Conservation (phyloP, 2,113 vertebrate genomes). For the Cromileptes altivelis region DNA sequence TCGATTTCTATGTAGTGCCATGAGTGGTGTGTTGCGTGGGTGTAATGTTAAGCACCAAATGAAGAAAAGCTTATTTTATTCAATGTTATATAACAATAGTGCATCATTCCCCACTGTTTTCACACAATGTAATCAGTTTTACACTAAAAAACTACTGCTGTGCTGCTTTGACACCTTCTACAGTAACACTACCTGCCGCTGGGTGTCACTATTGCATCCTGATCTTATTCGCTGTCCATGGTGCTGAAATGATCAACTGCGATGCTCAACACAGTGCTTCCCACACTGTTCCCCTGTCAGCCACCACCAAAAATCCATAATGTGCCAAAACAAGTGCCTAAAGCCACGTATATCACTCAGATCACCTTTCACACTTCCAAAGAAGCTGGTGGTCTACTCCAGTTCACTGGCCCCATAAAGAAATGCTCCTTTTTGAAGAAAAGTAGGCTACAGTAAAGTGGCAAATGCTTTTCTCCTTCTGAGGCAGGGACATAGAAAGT, state of each 20-base stretch:
- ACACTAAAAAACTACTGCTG: neutral
- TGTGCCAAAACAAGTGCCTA: neutral
- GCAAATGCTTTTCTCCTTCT: neutral
- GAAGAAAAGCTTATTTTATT: neutral
- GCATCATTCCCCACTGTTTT: neutral
- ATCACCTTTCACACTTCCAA: neutral
- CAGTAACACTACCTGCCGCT: slow-evolving; percentile 35
- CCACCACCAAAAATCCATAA: neutral
- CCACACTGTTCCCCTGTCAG: neutral
- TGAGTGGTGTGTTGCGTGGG: neutral
- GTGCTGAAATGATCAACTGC: slow-evolving; percentile 69
- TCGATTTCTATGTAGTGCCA: neutral
- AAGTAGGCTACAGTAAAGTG: neutral
- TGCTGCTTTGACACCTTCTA: neutral
- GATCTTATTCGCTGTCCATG: slow-evolving; percentile 62
- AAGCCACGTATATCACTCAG: neutral
- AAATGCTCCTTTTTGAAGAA: neutral
- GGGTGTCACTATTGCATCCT: slow-evolving; percentile 64
- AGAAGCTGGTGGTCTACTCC: neutral
- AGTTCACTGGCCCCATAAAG: neutral
- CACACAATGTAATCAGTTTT: neutral
- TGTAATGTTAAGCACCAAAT: neutral
- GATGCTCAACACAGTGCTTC: neutral
- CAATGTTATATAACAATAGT: neutral
- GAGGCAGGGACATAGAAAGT: neutral